These are phyloP conservation scores for Apogon talboti DNA, from an alignment of 2,797 vertebrate genomes.

Conservation along the genomic window DNA sequence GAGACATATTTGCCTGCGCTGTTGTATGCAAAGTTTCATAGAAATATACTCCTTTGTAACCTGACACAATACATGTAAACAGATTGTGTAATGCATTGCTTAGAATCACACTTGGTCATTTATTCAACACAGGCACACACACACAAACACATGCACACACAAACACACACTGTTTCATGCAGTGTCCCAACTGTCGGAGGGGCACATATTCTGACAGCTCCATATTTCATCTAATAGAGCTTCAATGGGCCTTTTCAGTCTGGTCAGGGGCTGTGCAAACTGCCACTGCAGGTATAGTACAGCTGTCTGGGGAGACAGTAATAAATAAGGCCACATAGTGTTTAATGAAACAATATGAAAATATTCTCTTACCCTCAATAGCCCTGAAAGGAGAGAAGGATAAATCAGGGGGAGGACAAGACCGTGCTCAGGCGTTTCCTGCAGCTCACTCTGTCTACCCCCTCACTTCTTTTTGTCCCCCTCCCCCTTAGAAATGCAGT, in stretches of 20 bases:
- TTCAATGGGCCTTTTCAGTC: constrained; percentile 71
- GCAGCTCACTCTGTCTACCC: constrained; percentile 36
- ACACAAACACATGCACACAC: constrained; percentile 13
- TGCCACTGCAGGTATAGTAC: constrained; percentile 42
- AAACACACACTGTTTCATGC: background rate
- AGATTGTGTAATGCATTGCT: constrained; percentile 18
- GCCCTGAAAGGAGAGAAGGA: constrained; percentile 54
- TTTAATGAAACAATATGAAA: constrained; percentile 81
- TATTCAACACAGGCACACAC: constrained; percentile 17
- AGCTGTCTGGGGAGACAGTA: constrained; percentile 52
- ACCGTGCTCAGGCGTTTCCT: constrained; percentile 47
- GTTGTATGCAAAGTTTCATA: background rate
- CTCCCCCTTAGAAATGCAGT: constrained; percentile 22
- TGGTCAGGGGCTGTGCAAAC: constrained; percentile 55
- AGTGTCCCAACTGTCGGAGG: constrained; percentile 16
- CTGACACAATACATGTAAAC: constrained; percentile 26
- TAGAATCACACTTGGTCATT: constrained; percentile 31
- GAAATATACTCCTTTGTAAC: constrained; percentile 22
- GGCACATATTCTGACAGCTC: constrained; percentile 46
- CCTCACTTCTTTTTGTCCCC: constrained; percentile 27
- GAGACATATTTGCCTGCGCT: background rate
- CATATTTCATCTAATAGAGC: constrained; percentile 59
- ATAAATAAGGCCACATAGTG: constrained; percentile 76
- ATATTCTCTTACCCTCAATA: constrained; percentile 75
- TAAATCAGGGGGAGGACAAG: constrained; percentile 61